Evolutionary conservation across 2,888 invertebrate species (phyloP).

Genomic region (Cephus spinipes): DNA sequence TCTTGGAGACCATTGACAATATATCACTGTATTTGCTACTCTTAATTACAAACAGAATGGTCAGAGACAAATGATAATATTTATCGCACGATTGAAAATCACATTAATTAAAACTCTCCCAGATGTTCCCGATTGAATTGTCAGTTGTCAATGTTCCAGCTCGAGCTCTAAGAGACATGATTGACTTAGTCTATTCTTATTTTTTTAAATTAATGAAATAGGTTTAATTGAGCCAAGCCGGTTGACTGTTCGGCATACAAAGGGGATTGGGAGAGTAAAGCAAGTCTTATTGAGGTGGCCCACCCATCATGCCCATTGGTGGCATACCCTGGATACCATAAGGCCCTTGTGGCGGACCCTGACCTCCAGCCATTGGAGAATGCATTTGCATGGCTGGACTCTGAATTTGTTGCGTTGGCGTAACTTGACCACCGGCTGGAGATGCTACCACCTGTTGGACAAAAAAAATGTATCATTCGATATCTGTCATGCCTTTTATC

Average conservation of each 20-base stretch:
- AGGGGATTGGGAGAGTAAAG: constrained; percentile 49
- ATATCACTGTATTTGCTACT: not conserved
- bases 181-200: not conserved
- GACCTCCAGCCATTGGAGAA: constrained; percentile 69
- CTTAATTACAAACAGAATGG: not conserved
- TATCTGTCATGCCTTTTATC: not conserved
- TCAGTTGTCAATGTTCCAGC: not conserved
- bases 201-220: not conserved
- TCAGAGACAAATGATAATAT: not conserved
- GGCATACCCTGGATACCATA: constrained; percentile 62
- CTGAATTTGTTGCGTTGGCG: constrained; percentile 70
- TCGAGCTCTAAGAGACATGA: not conserved
- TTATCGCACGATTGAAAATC: not conserved
- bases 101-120: not conserved
- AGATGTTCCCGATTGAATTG: not conserved
- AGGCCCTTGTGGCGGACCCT: constrained; percentile 59
- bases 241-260: constrained; percentile 41
- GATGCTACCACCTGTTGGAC: constrained; percentile 65
- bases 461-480: constrained; percentile 13
- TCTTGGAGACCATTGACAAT: not conserved
- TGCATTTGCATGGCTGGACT: constrained; percentile 73
- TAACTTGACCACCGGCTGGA: constrained; percentile 67
- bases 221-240: constrained; percentile 39
- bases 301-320: constrained; percentile 63
- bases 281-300: constrained; percentile 61